These are phyloP conservation scores for Meriones unguiculatus DNA, from an alignment of 2,113 vertebrate genomes.

Conservation along the genomic window DNA sequence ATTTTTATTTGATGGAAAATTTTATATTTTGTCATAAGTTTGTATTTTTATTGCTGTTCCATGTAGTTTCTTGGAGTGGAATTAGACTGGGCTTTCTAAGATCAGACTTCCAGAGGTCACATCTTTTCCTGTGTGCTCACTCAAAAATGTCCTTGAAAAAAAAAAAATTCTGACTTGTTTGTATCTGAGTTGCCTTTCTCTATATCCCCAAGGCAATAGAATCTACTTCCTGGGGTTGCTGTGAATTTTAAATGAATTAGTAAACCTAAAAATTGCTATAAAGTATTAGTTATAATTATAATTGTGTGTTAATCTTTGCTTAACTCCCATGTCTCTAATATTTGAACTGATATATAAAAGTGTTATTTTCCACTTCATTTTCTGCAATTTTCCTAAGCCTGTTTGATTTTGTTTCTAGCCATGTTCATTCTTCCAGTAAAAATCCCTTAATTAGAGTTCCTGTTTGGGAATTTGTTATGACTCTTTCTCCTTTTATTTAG, in stretches of 20 bases:
- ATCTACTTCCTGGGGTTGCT: neutral
- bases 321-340: neutral
- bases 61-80: neutral
- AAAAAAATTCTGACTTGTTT: neutral
- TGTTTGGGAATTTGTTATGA: neutral
- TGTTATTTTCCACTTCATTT: conserved; percentile 23
- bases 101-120: no score
- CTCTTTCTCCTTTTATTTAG: neutral
- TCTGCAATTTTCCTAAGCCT: conserved; percentile 31
- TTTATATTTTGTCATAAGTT: neutral
- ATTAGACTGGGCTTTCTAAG: neutral
- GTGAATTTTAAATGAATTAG: neutral
- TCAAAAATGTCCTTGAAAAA: neutral
- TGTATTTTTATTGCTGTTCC: neutral
- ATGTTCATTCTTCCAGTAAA: conserved; percentile 9
- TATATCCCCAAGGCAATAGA: neutral
- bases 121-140: neutral
- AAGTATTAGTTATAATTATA: neutral
- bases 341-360: neutral
- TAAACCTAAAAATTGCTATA: neutral
- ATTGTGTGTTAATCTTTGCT: neutral
- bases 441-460: conserved; percentile 18
- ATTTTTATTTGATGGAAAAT: neutral
- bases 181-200: neutral
- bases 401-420: neutral